Conservation (phyloP, 2,113 vertebrate species). For the Willisornis vidua region DNA sequence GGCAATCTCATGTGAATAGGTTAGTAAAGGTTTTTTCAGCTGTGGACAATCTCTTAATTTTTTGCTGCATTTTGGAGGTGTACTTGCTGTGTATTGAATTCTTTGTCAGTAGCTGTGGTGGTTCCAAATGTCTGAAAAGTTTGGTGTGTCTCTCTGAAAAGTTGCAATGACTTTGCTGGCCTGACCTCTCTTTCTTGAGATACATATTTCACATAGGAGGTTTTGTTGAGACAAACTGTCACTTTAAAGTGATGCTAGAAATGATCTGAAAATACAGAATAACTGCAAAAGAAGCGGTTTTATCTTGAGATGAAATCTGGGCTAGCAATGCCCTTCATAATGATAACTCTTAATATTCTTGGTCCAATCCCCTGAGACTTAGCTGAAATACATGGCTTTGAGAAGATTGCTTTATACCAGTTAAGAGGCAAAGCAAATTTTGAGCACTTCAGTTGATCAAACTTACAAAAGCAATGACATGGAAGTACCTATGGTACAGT, state of each 20-base stretch:
- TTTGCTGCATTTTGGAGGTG: not conserved
- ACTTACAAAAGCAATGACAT: not conserved
- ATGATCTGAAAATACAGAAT: not conserved
- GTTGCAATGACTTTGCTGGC: not conserved
- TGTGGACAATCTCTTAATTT: not conserved
- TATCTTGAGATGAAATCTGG: not conserved
- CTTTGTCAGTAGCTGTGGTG: not conserved
- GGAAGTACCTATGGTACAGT: not conserved
- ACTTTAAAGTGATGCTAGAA: not conserved
- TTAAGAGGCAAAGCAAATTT: not conserved
- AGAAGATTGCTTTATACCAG: not conserved
- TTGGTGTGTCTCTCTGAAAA: not conserved
- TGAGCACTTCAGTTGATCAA: not conserved
- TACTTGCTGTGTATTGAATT: not conserved
- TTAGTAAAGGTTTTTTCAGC: conserved; percentile 6
- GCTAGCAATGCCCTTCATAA: not conserved
- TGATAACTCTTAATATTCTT: not conserved
- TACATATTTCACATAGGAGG: not conserved
- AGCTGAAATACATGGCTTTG: not conserved
- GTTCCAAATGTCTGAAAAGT: not conserved
- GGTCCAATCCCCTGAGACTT: not conserved
- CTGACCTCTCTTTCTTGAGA: not conserved
- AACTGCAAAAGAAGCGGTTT: not conserved
- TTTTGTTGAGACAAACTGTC: not conserved
- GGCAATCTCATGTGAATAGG: not conserved